These are phyloP conservation scores for Lutjanus erythropterus DNA, from an alignment of 2,113 vertebrate species.

Conservation along the genomic window DNA sequence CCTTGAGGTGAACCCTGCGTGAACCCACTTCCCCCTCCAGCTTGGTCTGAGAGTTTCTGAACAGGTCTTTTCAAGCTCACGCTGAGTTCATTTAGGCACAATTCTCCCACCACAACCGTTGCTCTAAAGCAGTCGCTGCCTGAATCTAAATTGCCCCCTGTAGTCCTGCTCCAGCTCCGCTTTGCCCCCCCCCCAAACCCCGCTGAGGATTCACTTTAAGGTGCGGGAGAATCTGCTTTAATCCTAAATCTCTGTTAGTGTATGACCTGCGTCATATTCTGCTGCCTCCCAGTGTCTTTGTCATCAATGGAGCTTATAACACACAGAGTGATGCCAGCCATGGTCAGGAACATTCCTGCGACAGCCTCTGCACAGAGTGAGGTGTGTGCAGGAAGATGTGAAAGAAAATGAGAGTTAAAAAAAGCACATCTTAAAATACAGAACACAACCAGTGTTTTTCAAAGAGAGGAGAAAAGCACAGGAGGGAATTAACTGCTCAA, in stretches of 20 bases:
- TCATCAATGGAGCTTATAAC: conserved; percentile 83
- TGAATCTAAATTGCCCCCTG: conserved; percentile 62
- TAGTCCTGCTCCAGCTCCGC: conserved; percentile 12
- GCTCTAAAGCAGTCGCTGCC: background rate
- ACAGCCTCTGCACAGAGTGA: conserved; percentile 83
- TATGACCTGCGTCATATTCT: conserved; percentile 23
- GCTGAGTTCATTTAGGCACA: conserved; percentile 30
- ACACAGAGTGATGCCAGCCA: conserved; percentile 89
- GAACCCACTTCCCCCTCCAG: conserved; percentile 51
- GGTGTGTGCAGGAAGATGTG: background rate
- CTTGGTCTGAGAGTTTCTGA: conserved; percentile 16
- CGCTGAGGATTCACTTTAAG: conserved; percentile 23
- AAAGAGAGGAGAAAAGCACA: background rate
- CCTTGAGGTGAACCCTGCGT: conserved; percentile 63
- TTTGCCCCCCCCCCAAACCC: background rate
- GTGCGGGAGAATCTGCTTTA: conserved; percentile 1
- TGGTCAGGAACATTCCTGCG: conserved; percentile 89
- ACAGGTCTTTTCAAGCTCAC: conserved; percentile 37
- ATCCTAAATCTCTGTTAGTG: conserved; percentile 21
- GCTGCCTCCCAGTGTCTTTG: conserved; percentile 16
- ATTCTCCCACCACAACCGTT: conserved; percentile 26
- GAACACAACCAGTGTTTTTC: conserved; percentile 2
- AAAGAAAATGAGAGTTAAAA: background rate
- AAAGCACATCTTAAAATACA: background rate
- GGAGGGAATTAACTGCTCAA: background rate